phyloP scores from a whole-genome alignment of 2,113 vertebrate species.

The Hipposideros armiger region DNA sequence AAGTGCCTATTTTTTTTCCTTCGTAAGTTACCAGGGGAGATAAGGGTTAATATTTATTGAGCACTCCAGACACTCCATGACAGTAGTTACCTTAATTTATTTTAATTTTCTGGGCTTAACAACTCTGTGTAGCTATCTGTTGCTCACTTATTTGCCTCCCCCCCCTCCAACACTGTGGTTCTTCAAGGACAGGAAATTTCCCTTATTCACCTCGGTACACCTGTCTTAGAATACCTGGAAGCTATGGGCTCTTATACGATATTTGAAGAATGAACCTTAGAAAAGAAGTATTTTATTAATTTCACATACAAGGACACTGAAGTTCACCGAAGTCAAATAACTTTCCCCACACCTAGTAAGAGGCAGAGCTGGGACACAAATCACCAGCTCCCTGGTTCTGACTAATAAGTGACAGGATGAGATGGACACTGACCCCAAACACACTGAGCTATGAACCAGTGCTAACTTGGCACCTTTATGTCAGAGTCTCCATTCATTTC shows the following conservation, averaged over 20 bases:
- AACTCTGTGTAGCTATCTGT: neutral
- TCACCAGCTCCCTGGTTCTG: neutral
- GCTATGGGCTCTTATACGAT: neutral
- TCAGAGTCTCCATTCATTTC: conserved; percentile 53
- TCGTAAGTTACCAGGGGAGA: neutral
- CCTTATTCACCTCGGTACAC: neutral
- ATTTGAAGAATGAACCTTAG: neutral
- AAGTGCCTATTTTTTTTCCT: neutral
- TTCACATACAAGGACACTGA: neutral
- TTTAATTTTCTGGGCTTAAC: neutral
- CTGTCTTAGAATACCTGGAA: neutral
- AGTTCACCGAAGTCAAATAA: neutral
- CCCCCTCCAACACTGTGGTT: neutral
- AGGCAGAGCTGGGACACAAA: neutral
- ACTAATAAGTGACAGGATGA: neutral
- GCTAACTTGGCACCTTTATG: neutral
- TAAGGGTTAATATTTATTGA: neutral
- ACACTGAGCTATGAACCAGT: neutral
- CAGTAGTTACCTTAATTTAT: neutral
- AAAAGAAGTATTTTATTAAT: neutral
- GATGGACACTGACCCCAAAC: neutral
- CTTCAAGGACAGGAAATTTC: neutral
- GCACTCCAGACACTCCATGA: neutral
- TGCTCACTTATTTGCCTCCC: neutral
- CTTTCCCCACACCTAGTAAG: neutral